Evolutionary conservation across 1,140 invertebrate species (phyloP).

Genomic region (Scaptomyza graminum): DNA sequence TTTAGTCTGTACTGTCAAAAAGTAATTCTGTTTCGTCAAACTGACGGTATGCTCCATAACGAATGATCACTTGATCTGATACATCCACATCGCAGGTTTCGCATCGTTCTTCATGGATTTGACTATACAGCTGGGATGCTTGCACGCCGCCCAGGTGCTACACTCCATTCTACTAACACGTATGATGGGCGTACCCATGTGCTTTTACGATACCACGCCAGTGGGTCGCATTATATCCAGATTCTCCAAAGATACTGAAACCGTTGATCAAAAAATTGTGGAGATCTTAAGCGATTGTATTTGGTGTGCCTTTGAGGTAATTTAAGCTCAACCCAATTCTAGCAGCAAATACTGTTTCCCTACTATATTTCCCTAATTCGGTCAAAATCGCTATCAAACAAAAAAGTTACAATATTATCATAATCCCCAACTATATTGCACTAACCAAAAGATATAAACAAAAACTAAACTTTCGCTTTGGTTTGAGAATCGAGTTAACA

Average conservation of each 20-base stretch:
- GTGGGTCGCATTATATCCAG: conserved; percentile 93
- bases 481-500: conserved; percentile 9
- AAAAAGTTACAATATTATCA: not conserved
- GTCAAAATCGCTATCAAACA: conserved; percentile 45
- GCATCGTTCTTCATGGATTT: conserved; percentile 88
- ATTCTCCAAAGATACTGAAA: conserved; percentile 92
- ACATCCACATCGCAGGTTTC: conserved; percentile 84
- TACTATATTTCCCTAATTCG: not conserved
- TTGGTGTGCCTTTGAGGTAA: conserved; percentile 93
- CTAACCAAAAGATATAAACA: conserved; percentile 5
- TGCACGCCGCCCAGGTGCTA: conserved; percentile 89
- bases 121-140: conserved; percentile 88
- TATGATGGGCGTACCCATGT: conserved; percentile 90
- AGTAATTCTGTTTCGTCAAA: conserved; percentile 4
- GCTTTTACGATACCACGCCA: conserved; percentile 95
- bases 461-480: conserved; percentile 2
- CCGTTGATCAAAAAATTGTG: conserved; percentile 90
- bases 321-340: conserved; percentile 15
- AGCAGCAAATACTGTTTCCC: not conserved
- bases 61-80: conserved; percentile 28
- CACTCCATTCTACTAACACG: conserved; percentile 90
- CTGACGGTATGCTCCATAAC: conserved; percentile 3
- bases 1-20: conserved; percentile 13
- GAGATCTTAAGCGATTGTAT: conserved; percentile 89
- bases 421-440: not conserved